Percentiles rank a stretch among this genome's conserved stretches.
Evolutionary conservation across 2,113 vertebrate species (phyloP).

Genomic region (Petaurus breviceps): DNA sequence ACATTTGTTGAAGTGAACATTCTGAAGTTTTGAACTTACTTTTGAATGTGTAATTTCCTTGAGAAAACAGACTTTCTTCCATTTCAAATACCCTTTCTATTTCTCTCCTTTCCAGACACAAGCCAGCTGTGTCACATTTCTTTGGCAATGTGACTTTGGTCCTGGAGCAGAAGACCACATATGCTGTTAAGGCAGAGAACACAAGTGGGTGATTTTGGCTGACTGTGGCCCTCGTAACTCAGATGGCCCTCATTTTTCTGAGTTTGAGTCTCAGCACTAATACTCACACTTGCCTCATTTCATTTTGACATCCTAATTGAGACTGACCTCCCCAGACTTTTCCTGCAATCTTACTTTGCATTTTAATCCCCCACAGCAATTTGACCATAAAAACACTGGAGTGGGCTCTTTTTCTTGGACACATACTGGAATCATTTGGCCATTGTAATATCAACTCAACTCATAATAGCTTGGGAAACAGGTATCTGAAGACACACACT

Average conservation of each 20-base stretch:
- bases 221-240: conserved; percentile 62
- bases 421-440: conserved; percentile 74
- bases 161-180: conserved; percentile 61
- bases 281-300: conserved; percentile 79
- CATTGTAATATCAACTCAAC: conserved; percentile 51
- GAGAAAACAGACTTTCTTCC: background rate
- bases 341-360: conserved; percentile 75
- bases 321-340: conserved; percentile 79
- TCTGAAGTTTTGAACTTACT: conserved; percentile 39
- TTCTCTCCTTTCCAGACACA: background rate
- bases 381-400: conserved; percentile 71
- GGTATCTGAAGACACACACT: conserved; percentile 80
- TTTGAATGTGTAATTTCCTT: conserved; percentile 49
- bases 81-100: background rate
- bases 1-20: background rate
- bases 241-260: conserved; percentile 65
- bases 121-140: background rate
- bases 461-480: conserved; percentile 68
- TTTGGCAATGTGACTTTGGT: conserved; percentile 35
- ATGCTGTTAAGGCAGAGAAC: conserved; percentile 64
- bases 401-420: conserved; percentile 71
- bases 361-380: conserved; percentile 76
- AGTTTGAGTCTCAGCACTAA: conserved; percentile 77
- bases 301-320: conserved; percentile 85
- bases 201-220: conserved; percentile 73